Evolutionary conservation across 2,797 vertebrate genomes (phyloP).

Genomic region (Notolabrus celidotus): DNA sequence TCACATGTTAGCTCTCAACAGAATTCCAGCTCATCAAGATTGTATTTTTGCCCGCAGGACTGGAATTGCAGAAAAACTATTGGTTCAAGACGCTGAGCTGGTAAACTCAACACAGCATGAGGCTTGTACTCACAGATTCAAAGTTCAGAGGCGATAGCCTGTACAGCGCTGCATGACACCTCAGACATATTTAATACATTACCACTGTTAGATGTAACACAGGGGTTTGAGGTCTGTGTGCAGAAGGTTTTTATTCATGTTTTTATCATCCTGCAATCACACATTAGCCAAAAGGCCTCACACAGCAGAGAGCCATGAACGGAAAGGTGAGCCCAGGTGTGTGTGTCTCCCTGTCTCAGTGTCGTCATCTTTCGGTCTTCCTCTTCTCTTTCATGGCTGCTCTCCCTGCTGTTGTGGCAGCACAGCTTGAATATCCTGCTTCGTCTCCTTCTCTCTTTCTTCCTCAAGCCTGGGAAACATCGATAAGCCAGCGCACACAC

Average conservation of each 20-base stretch:
- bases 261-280: not conserved
- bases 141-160: not conserved
- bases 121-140: not conserved
- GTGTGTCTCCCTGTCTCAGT: slow-evolving; percentile 21
- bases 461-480: slow-evolving; percentile 78
- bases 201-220: not conserved
- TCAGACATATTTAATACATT: not conserved
- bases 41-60: slow-evolving; percentile 3
- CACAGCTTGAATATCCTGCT: slow-evolving; percentile 65
- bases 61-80: not conserved
- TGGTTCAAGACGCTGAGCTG: not conserved
- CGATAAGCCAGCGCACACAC: slow-evolving; percentile 58
- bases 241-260: not conserved
- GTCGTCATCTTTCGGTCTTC: slow-evolving; percentile 22
- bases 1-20: not conserved
- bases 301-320: not conserved
- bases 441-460: slow-evolving; percentile 49
- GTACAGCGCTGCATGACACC: not conserved
- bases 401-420: slow-evolving; percentile 51
- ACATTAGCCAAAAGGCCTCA: not conserved
- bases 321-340: not conserved
- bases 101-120: not conserved
- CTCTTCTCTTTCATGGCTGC: slow-evolving; percentile 45
- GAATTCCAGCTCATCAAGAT: slow-evolving; percentile 6
- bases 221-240: slow-evolving; percentile 3